phyloP scores from a whole-genome alignment of 1,140 invertebrate genomes.

The Bathynomus jamesi region DNA sequence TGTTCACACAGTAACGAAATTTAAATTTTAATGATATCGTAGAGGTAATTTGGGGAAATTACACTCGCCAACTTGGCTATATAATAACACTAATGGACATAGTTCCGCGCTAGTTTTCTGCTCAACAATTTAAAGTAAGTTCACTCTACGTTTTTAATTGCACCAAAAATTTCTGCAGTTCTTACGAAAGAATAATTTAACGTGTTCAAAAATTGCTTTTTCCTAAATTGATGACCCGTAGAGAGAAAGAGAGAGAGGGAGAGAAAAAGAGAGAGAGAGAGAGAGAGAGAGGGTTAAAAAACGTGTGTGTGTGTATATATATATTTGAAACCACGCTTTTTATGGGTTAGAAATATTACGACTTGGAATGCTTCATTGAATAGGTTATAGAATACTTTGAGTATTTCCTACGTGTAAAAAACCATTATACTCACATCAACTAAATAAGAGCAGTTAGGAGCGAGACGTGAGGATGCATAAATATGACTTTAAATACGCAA shows the following conservation, averaged over 20 bases:
- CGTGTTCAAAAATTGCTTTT: background rate
- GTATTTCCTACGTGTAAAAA: too few relatives aligned
- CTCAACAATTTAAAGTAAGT: conserved; percentile 32
- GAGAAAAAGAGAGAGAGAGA: background rate
- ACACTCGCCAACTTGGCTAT: conserved; percentile 30
- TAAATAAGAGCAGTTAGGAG: too few relatives aligned
- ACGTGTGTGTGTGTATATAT: background rate
- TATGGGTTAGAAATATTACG: background rate
- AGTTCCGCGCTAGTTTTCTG: conserved; percentile 29
- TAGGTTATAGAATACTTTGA: too few relatives aligned
- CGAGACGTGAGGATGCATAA: too few relatives aligned
- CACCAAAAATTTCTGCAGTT: conserved; percentile 27
- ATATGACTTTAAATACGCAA: too few relatives aligned
- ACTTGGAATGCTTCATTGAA: background rate
- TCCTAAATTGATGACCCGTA: background rate
- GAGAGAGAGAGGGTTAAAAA: background rate
- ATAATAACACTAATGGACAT: conserved; percentile 34
- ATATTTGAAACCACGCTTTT: background rate
- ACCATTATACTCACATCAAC: too few relatives aligned
- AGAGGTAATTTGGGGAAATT: conserved; percentile 32
- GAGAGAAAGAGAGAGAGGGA: background rate
- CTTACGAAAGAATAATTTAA: conserved; percentile 5
- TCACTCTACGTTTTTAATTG: conserved; percentile 32
- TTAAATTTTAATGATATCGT: conserved; percentile 33
- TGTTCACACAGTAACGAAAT: conserved; percentile 27